Evolutionary conservation across 2,797 vertebrate genomes (phyloP), one percentile per base, ranked within the genome.

Genomic region (Melanotaenia boesemani): DNA sequence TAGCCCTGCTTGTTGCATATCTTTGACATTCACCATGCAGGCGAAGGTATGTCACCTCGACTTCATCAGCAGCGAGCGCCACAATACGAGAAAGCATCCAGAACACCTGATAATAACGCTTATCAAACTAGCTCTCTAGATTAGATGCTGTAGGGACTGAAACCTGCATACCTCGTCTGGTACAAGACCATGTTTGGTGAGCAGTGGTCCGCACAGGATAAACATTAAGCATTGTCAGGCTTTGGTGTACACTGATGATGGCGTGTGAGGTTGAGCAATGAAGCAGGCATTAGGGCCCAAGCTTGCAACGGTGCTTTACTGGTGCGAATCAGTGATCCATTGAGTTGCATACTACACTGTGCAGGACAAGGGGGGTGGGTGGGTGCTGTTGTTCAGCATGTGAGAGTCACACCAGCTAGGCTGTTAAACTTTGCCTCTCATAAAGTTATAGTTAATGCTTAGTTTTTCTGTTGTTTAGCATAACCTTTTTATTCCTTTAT

Each of bases 131-230:
- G 71, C 72, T 52, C 56, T 1, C 2, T 0, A 89, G 91, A 93
- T 93, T 90, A 91, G 86, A 82, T 20, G 82, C 84, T 39, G 72
- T 63, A 2, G 10, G 48, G 72, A 20, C 39, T 6, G 26, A 69
- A 79, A 85, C 76, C 78, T 74, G 83, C 88, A 87, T 89, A 82
- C 74, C 86, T 76, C 10, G 67, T 13, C 83, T 76, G 84, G 74
- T 70, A 48, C 82, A 67, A 61, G 79, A 64, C 92, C 91, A 91
- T 93, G 91, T 93, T 93, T 92, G 92, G 92, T 44, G 85, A 88
- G 70, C 77, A 3, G 63, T 5, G 70, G 83, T 63, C 71, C 75
- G 6, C 71, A n/a, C 16, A 69, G 91, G 88, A 91, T 83, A 87
- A 90, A 91, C 86, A 84, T 52, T 71, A 76, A 80, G 89, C 82